Evolutionary conservation across 2,113 vertebrate genomes (phyloP).

Genomic region (Apteryx owenii): DNA sequence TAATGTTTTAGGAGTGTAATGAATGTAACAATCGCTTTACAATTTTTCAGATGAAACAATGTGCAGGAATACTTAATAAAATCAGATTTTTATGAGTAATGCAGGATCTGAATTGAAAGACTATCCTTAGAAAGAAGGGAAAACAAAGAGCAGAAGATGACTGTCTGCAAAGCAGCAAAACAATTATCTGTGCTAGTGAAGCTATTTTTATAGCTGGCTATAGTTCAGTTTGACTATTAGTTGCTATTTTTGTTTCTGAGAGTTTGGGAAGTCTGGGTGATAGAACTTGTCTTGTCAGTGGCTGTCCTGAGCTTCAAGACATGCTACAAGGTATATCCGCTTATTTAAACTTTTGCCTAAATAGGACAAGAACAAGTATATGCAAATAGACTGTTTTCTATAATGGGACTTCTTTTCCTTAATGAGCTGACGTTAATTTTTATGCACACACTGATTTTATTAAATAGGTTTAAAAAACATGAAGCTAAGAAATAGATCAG

Average conservation of each 20-base stretch:
- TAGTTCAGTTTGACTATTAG: neutral
- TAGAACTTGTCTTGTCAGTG: rapidly evolving
- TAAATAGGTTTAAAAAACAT: neutral
- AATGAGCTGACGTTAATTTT: neutral
- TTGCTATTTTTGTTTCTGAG: neutral
- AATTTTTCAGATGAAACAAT: neutral
- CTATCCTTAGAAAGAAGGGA: neutral
- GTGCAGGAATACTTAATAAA: rapidly evolving
- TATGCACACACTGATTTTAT: neutral
- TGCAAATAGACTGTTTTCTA: rapidly evolving
- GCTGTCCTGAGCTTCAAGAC: rapidly evolving
- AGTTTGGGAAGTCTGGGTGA: neutral
- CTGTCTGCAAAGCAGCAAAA: neutral
- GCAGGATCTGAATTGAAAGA: neutral
- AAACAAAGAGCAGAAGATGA: neutral
- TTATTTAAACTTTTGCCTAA: neutral
- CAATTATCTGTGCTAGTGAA: neutral
- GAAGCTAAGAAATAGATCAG: neutral
- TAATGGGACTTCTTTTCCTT: rapidly evolving
- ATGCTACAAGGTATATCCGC: rapidly evolving
- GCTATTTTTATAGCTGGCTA: neutral
- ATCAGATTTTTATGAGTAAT: neutral
- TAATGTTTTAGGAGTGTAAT: neutral
- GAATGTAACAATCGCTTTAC: neutral
- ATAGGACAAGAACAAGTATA: neutral